These are phyloP conservation scores for Ceramica pisi DNA, from an alignment of 2,888 invertebrate species.

Conservation along the genomic window DNA sequence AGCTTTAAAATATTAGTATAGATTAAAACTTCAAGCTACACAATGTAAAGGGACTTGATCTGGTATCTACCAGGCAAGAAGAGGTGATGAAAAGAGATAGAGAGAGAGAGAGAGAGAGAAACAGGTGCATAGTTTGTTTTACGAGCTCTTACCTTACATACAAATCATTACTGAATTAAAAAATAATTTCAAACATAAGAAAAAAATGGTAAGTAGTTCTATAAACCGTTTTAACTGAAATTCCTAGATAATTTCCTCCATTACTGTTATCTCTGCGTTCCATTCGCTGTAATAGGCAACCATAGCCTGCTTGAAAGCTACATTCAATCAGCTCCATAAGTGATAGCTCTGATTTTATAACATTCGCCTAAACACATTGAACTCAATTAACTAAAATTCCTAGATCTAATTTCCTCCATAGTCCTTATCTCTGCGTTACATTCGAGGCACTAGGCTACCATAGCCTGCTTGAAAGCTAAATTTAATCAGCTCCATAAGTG, in stretches of 20 bases:
- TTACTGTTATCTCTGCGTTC: not conserved
- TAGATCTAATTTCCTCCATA: not conserved
- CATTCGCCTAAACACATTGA: not conserved
- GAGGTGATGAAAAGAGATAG: not conserved
- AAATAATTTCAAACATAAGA: too few relatives aligned
- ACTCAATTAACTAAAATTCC: not conserved
- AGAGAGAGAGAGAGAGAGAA: too few relatives aligned
- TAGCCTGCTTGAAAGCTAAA: too few relatives aligned
- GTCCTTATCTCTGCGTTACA: not conserved
- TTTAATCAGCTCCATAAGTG: too few relatives aligned
- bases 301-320: not conserved
- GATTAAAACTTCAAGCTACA: not conserved
- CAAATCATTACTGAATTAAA: too few relatives aligned
- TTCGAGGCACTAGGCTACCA: too few relatives aligned
- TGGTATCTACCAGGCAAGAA: not conserved
- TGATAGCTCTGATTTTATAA: slow-evolving; percentile 9
- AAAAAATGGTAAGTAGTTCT: too few relatives aligned
- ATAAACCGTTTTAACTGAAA: too few relatives aligned
- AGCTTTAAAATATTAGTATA: too few relatives aligned
- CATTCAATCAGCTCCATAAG: slow-evolving; percentile 20
- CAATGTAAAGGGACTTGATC: too few relatives aligned
- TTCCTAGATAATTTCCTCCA: not conserved
- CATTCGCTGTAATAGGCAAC: slow-evolving; percentile 11
- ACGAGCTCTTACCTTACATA: too few relatives aligned
- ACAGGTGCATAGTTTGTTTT: not conserved